Base-by-base conservation (phyloP, 2,888 invertebrate genomes). In the Lasius fuliginosus region DNA sequence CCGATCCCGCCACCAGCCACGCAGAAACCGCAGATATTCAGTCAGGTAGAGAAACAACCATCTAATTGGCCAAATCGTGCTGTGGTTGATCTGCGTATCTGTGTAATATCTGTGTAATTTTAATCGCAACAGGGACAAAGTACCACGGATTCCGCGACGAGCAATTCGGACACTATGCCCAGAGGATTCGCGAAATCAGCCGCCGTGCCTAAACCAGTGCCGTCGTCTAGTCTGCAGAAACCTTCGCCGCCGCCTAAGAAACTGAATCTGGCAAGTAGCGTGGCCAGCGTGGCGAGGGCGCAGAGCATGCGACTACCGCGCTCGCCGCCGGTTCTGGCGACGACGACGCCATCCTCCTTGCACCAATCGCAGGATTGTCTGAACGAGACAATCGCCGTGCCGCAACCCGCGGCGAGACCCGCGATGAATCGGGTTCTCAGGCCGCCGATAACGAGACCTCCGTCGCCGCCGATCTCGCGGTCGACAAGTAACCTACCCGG, bases 231-330 rank as follows among this genome's bases (percentile, higher is more conserved):
- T 18, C 89, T 93, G 3, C 93, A 93, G 15, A 90, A 90, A 75
- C 91, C 90, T 8, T 96, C 96, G 53, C 96, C 97, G 3, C 97
- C 97, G 56, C 96, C 96, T 40, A 97, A 97, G 94, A 97, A 97
- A 85, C 94, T 96, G 18, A 95, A 96, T 74, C 95, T 96, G 40
- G 83, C 90, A 3, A 88, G 85, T 0, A 88, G 87, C 53, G 91
- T 88, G 53, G 6, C 49, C 6, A 91, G 95, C 82, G 97, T 98
- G 4, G 96, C 97, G 12, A 95, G 98, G 86, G 97, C 98, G 89
- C 98, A 98, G 94, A 98, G 98, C 94, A 97, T 98, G 98, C 96
- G 97, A 94, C 96, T 97, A 90, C 98, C 98, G 40, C 96, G 98
- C 95, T 97, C 96, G 1, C 96, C 96, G 0, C 96, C 96, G 0